Evolutionary conservation across 2,797 vertebrate species (phyloP), one percentile per base, ranked within the genome.

Genomic region (Craterocephalus amniculus): DNA sequence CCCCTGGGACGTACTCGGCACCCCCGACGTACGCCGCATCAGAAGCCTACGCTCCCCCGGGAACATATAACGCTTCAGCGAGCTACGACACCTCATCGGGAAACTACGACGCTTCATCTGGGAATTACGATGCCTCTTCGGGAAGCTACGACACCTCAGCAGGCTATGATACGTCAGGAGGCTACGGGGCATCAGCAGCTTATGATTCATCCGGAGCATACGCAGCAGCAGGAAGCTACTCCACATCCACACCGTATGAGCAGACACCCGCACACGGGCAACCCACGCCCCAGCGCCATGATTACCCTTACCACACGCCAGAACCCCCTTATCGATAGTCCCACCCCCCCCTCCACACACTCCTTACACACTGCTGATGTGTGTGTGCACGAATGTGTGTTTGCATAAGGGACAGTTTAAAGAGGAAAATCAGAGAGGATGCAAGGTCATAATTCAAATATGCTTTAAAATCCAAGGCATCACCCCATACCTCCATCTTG

Each of bases 261-360:
- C 93, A 92, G 90, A 93, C 94, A 89, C 84, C 88, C 91, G 92
- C 84, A 94, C 95, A 94, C 91, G 93, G 94, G 94, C 93, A 95
- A 90, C 84, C 94, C 90, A 91, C 89, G 92, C 91, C 93, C 92
- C 92, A 92, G 90, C 93, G 88, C 88, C 87, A 95, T 84, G 94
- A 95, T 88, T 94, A 95, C 90, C 91, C 94, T 90, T 89, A 93
- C 87, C 90, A 95, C 93, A 95, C 93, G 89, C 94, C 94, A 92
- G 94, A 95, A 86, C 93, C 94, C 92, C 94, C 94, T 72, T 95
- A 95, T 82, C 94, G 93, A 95, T 95, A 95, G 91, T 81, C 58
- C 70, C 70, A 72, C 83, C 71, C 83, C 81, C 74, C 66, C 74
- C 83, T 79, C 72, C 72, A 67, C 79, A 87, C 83, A 83, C 70